Conservation (phyloP, 2,113 vertebrate genomes). For the Promerops cafer region DNA sequence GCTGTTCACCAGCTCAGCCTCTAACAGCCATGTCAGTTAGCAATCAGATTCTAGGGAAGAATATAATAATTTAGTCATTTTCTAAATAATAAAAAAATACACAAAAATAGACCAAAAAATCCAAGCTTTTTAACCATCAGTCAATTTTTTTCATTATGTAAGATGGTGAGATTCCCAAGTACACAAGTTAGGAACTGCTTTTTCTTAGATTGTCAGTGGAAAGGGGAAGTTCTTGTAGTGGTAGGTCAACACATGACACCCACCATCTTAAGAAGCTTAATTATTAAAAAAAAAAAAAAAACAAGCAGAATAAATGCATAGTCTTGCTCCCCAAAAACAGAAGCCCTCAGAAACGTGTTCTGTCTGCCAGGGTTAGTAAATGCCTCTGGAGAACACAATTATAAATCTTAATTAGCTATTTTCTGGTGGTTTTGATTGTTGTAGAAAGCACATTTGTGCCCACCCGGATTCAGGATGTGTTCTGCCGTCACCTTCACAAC, state of each 20-base stretch:
- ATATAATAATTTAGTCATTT: not conserved
- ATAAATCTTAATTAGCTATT: not conserved
- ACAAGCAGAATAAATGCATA: not conserved
- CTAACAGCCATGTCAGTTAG: not conserved
- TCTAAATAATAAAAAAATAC: not conserved
- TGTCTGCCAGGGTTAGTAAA: not conserved
- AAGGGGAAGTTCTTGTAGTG: not conserved
- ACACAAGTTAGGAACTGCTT: not conserved
- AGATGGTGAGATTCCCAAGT: not conserved
- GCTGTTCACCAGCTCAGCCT: not conserved
- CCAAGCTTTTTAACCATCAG: not conserved
- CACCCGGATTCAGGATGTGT: not conserved
- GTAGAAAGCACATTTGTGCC: not conserved
- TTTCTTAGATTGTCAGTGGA: not conserved
- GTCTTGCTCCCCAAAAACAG: not conserved
- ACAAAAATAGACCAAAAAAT: not conserved
- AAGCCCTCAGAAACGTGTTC: not conserved
- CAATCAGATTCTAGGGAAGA: not conserved
- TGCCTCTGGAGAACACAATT: not conserved
- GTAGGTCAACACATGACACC: not conserved
- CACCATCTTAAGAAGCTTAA: not conserved
- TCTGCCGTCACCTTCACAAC: not conserved
- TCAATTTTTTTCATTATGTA: not conserved
- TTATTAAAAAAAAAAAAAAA: not conserved
- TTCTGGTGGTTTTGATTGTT: not conserved